A percentile compares a stretch with the other conserved stretches of the same genome.
phyloP scores from a whole-genome alignment of 2,888 invertebrate species.

The Luffia ferchaultella region DNA sequence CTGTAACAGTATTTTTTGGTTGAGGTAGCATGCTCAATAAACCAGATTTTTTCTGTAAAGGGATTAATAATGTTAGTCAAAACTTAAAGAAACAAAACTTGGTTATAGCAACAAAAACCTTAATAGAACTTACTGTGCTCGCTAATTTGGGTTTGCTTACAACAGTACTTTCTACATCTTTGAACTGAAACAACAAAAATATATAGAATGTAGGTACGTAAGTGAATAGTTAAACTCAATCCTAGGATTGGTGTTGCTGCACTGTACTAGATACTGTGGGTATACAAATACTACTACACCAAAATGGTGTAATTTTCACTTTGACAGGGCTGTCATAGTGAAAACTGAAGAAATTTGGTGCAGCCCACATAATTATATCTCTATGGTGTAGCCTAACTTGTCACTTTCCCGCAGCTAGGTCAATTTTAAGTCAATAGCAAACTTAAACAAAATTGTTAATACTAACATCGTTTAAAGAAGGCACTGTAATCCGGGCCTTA shows the following conservation, averaged over 20 bases:
- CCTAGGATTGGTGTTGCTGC: too few relatives aligned
- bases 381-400: too few relatives aligned
- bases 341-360: too few relatives aligned
- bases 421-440: neutral
- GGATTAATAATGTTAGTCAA: constrained; percentile 7
- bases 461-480: constrained; percentile 71
- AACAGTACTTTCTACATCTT: constrained; percentile 61
- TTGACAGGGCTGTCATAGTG: too few relatives aligned
- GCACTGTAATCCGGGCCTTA: constrained; percentile 73
- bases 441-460: constrained; percentile 5
- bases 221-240: too few relatives aligned
- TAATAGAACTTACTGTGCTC: constrained; percentile 46
- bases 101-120: constrained; percentile 2
- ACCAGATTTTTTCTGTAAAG: constrained; percentile 68
- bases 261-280: too few relatives aligned
- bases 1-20: constrained; percentile 58
- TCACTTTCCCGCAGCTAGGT: neutral
- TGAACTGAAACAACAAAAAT: constrained; percentile 52
- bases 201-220: too few relatives aligned
- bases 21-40: constrained; percentile 75
- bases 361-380: too few relatives aligned
- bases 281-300: too few relatives aligned
- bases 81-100: constrained; percentile 5
- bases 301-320: too few relatives aligned
- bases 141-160: constrained; percentile 47